These are phyloP conservation scores for Oryzias melastigma DNA, from an alignment of 2,113 vertebrate species.

Conservation along the genomic window DNA sequence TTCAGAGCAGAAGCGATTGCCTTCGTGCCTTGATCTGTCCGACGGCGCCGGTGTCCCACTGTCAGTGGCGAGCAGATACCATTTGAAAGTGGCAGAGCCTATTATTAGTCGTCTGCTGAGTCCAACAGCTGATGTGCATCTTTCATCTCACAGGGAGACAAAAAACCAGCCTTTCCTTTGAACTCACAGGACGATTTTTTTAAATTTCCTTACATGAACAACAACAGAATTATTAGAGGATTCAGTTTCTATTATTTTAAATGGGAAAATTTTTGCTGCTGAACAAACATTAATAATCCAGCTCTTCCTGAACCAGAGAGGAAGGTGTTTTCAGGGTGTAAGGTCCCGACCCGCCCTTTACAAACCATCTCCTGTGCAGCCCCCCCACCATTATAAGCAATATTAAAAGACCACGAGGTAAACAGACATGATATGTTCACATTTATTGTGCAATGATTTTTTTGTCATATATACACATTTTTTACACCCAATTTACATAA, in stretches of 20 bases:
- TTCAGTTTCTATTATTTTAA: conserved; percentile 41
- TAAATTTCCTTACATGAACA: conserved; percentile 31
- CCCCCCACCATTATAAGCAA: not conserved
- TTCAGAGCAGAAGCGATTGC: conserved; percentile 45
- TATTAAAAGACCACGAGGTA: conserved; percentile 37
- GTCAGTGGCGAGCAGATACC: conserved; percentile 25
- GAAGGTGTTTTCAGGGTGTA: conserved; percentile 19
- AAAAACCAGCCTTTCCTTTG: conserved; percentile 26
- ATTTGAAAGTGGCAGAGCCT: conserved; percentile 26
- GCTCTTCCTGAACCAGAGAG: conserved; percentile 10
- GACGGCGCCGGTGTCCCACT: conserved; percentile 26
- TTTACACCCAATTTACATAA: conserved; percentile 78
- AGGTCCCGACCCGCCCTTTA: conserved; percentile 20
- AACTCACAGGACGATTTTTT: conserved; percentile 40
- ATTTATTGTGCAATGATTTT: conserved; percentile 79
- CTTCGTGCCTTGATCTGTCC: conserved; percentile 40
- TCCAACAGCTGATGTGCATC: conserved; percentile 44
- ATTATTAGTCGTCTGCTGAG: conserved; percentile 36
- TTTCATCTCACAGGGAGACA: conserved; percentile 64
- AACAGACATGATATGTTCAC: conserved; percentile 66
- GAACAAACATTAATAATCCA: conserved; percentile 21
- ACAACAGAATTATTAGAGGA: conserved; percentile 21
- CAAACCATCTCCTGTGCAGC: conserved; percentile 29
- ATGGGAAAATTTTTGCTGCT: conserved; percentile 33
- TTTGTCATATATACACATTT: conserved; percentile 71